These are phyloP conservation scores for Mellivora capensis DNA, from an alignment of 2,113 vertebrate genomes.

Conservation along the genomic window DNA sequence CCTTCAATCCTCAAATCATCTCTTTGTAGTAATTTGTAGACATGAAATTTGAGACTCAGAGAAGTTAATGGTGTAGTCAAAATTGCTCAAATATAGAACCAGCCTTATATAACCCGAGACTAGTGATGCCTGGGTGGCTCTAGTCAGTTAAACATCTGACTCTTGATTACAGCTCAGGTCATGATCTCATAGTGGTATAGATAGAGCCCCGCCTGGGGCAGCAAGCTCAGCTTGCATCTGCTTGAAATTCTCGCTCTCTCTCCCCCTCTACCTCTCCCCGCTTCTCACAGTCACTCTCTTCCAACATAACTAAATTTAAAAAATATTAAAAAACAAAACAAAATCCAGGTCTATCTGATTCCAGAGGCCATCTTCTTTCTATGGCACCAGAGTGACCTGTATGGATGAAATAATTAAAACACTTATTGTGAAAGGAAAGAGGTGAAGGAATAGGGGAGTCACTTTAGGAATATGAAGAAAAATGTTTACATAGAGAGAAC, in stretches of 20 bases:
- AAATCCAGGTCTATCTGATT: not conserved
- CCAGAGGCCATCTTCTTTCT: not conserved
- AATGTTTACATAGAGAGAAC: not conserved
- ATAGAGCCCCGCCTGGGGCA: not conserved
- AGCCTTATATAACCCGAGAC: not conserved
- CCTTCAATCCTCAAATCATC: not conserved
- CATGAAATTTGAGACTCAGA: not conserved
- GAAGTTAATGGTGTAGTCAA: not conserved
- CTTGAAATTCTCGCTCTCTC: not conserved
- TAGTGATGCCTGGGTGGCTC: not conserved
- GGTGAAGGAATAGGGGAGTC: not conserved
- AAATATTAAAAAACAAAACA: not conserved
- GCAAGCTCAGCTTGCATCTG: not conserved
- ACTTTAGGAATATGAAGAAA: not conserved
- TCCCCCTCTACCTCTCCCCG: not conserved
- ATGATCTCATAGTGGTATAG: not conserved
- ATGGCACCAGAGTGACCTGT: not conserved
- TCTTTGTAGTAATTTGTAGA: constrained; percentile 8
- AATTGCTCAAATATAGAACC: not conserved
- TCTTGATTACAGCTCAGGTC: not conserved
- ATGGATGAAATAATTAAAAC: not conserved
- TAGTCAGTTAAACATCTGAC: not conserved
- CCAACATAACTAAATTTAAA: not conserved
- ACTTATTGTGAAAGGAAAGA: not conserved
- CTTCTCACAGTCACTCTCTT: not conserved